Percentiles rank a stretch among this genome's conserved stretches.
These are phyloP conservation scores for Protobothrops mucrosquamatus DNA, from an alignment of 2,113 vertebrate species.

Conservation along the genomic window DNA sequence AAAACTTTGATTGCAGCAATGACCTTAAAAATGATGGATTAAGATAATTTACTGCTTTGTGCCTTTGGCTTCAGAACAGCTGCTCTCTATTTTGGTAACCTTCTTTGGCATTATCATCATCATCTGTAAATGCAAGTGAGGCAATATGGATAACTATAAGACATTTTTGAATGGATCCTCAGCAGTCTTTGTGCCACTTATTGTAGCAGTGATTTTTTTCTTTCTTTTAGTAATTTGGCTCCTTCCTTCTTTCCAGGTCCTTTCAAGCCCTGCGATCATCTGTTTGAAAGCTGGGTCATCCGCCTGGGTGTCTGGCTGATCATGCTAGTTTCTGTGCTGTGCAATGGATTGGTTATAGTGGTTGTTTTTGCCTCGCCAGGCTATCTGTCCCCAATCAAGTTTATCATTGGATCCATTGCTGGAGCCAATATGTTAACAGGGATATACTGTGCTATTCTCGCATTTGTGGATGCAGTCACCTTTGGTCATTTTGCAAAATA, in stretches of 20 bases:
- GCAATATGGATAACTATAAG: neutral
- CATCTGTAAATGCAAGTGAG: neutral
- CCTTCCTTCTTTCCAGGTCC: constrained; percentile 76
- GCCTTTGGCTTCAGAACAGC: neutral
- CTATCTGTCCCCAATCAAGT: constrained; percentile 84
- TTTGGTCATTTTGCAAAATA: constrained; percentile 82
- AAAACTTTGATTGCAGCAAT: neutral
- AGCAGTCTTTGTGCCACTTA: fast-evolving
- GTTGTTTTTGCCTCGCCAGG: constrained; percentile 79
- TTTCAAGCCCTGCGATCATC: constrained; percentile 91
- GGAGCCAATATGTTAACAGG: constrained; percentile 86
- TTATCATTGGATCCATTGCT: constrained; percentile 85
- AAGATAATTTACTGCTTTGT: neutral
- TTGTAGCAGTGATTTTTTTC: fast-evolving
- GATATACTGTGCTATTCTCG: constrained; percentile 82
- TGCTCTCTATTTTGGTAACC: neutral
- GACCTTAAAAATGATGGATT: neutral
- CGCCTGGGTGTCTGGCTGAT: constrained; percentile 89
- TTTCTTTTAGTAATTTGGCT: neutral
- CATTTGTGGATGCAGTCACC: constrained; percentile 83
- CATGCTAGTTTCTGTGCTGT: constrained; percentile 79
- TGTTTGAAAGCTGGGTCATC: constrained; percentile 92
- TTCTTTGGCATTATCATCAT: neutral
- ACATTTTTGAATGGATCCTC: neutral
- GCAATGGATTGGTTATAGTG: constrained; percentile 83